Conservation (phyloP, 2,797 vertebrate species). For the Macropus fuliginosus region DNA sequence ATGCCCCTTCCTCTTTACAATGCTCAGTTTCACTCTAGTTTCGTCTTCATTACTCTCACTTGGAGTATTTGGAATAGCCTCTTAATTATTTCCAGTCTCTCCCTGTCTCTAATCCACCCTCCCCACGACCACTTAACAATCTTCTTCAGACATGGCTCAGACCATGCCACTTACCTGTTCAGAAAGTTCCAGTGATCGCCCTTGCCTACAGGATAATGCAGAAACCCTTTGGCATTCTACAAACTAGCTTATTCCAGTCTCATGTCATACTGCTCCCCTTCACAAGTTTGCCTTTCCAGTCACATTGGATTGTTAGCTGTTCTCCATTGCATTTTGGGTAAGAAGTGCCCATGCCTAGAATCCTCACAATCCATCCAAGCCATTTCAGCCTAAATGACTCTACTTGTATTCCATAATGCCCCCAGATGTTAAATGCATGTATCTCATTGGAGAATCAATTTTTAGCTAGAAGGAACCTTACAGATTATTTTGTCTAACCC, state of each 20-base stretch:
- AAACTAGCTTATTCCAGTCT: not conserved
- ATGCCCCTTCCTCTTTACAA: not conserved
- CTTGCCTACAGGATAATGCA: not conserved
- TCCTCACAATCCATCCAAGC: not conserved
- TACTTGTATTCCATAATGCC: not conserved
- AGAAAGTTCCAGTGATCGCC: not conserved
- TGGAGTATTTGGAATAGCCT: not conserved
- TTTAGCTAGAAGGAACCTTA: not conserved
- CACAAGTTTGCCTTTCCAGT: not conserved
- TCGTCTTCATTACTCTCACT: not conserved
- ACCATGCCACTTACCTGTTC: not conserved
- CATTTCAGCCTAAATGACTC: not conserved
- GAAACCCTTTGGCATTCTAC: not conserved
- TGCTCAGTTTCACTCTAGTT: not conserved
- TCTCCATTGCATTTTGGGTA: not conserved
- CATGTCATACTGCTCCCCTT: not conserved
- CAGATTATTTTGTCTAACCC: not conserved
- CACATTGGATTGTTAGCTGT: not conserved
- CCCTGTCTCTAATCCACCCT: not conserved
- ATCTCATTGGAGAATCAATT: not conserved
- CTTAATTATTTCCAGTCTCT: not conserved
- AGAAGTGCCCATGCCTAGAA: not conserved
- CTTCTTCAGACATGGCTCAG: not conserved
- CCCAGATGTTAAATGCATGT: not conserved
- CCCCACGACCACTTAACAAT: not conserved